phyloP scores from a whole-genome alignment of 2,113 vertebrate genomes.

The Pyrgilauda ruficollis region DNA sequence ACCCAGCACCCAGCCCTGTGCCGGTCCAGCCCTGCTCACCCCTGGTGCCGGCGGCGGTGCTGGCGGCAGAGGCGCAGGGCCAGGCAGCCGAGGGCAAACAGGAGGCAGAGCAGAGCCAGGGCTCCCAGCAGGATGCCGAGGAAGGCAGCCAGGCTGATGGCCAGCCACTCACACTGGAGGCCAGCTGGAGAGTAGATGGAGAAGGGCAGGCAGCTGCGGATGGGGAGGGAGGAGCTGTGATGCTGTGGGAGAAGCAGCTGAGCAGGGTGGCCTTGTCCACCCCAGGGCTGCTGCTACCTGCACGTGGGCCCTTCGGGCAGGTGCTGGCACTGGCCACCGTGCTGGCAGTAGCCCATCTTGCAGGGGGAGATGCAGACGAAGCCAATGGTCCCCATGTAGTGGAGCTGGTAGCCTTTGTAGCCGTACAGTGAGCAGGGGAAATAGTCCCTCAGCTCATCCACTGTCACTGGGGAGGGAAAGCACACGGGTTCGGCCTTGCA shows the following conservation, averaged over 20 bases:
- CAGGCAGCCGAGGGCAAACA: not conserved
- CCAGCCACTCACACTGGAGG: conserved; percentile 12
- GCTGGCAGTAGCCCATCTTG: conserved; percentile 51
- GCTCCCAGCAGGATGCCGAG: conserved; percentile 68
- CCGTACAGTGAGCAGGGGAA: not conserved
- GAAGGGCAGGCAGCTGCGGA: conserved; percentile 36
- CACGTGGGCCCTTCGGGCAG: not conserved
- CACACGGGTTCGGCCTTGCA: rapidly evolving
- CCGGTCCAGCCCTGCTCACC: not conserved
- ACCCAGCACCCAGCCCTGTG: not conserved
- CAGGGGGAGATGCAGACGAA: conserved; percentile 38
- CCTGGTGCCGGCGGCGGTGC: not conserved
- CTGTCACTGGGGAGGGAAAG: not conserved
- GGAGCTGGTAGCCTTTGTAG: conserved; percentile 42
- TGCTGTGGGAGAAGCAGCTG: rapidly evolving
- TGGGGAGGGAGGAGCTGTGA: not conserved
- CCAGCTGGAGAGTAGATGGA: conserved; percentile 40
- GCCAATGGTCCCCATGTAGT: rapidly evolving
- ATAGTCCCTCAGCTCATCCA: conserved; percentile 17
- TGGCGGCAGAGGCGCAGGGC: not conserved
- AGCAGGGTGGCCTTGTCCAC: rapidly evolving
- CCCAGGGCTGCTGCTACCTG: not conserved
- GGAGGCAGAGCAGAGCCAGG: conserved; percentile 53
- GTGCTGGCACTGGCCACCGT: not conserved
- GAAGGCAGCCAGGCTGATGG: conserved; percentile 50